phyloP scores from a whole-genome alignment of 1,140 invertebrate genomes.

The Magallana angulata region DNA sequence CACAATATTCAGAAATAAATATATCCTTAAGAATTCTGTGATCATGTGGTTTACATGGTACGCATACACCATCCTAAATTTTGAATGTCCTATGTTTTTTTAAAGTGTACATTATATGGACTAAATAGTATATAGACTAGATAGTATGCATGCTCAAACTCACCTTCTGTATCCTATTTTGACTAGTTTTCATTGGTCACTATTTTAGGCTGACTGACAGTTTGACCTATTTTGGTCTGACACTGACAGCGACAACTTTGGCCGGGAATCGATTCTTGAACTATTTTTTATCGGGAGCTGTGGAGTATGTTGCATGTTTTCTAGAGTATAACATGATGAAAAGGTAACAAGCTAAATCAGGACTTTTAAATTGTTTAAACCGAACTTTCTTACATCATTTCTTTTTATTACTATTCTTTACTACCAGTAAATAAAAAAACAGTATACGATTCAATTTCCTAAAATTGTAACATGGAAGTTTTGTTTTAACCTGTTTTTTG shows the following conservation, averaged over 20 bases:
- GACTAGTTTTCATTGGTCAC: too few species aligned
- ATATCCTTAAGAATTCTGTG: neutral
- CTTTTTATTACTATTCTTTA: too few species aligned
- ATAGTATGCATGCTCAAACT: too few species aligned
- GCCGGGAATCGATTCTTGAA: conserved; percentile 77
- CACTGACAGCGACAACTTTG: conserved; percentile 73
- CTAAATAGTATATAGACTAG: too few species aligned
- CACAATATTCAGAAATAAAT: neutral
- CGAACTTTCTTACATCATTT: too few species aligned
- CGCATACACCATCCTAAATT: neutral
- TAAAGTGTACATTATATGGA: neutral
- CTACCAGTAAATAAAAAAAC: too few species aligned
- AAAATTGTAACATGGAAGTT: too few species aligned
- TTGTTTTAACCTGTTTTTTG: too few species aligned
- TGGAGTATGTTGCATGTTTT: conserved; percentile 84
- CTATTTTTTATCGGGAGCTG: conserved; percentile 79
- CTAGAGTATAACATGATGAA: conserved; percentile 85
- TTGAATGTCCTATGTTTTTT: neutral
- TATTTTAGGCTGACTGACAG: conserved; percentile 71
- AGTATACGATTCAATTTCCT: too few species aligned
- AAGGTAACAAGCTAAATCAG: conserved; percentile 47
- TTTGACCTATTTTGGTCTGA: conserved; percentile 79
- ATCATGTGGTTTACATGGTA: conserved; percentile 30
- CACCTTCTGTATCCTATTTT: too few species aligned
- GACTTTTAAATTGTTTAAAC: too few species aligned